These are phyloP conservation scores for Trichoplusia ni DNA, from an alignment of 1,140 invertebrate species.

Conservation along the genomic window DNA sequence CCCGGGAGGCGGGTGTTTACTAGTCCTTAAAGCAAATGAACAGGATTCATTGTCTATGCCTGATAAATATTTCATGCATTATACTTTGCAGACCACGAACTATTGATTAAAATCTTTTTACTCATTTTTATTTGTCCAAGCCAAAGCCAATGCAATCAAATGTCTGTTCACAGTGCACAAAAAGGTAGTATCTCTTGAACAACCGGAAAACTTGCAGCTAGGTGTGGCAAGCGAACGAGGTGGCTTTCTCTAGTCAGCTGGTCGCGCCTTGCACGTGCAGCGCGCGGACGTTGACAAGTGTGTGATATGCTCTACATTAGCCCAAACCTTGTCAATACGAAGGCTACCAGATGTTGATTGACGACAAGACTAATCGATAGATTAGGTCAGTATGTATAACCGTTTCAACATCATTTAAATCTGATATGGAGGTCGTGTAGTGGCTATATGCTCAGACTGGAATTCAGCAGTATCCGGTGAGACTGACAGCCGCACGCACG, in stretches of 20 bases:
- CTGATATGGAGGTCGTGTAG: too few relatives aligned
- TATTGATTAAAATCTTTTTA: background rate
- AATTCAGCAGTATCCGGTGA: too few relatives aligned
- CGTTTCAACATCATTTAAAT: background rate
- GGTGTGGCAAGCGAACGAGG: conserved; percentile 27
- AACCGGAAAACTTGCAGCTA: conserved; percentile 25
- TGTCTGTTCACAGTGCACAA: background rate
- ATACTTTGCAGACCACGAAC: background rate
- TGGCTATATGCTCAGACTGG: too few relatives aligned
- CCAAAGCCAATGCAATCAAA: background rate
- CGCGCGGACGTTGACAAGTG: conserved; percentile 4
- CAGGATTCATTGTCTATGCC: conserved; percentile 1
- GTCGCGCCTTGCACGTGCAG: conserved; percentile 21
- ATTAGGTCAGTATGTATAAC: background rate
- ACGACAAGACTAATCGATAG: background rate
- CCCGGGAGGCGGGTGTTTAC: conserved; percentile 11
- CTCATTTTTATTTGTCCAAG: background rate
- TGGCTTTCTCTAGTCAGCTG: conserved; percentile 40
- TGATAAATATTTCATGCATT: too few relatives aligned
- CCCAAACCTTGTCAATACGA: conserved; percentile 23
- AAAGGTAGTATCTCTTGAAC: conserved; percentile 8
- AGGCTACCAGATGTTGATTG: conserved; percentile 22
- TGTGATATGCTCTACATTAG: conserved; percentile 29
- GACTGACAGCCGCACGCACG: too few relatives aligned
- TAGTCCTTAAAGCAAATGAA: conserved; percentile 17